These are phyloP conservation scores for Choristoneura fumiferana DNA, from an alignment of 1,140 invertebrate species.

Conservation along the genomic window DNA sequence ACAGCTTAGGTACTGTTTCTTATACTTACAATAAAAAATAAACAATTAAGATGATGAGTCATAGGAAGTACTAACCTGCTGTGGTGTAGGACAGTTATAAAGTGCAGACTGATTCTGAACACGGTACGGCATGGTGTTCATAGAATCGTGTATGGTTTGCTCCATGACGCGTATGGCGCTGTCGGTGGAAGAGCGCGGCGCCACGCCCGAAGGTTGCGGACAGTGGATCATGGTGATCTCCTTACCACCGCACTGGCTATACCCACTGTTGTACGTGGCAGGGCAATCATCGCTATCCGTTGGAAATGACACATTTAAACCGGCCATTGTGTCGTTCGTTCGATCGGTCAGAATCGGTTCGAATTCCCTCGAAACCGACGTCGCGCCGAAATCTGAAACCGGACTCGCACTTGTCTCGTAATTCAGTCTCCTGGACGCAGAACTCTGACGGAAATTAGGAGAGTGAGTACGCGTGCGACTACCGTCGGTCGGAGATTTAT, in stretches of 20 bases:
- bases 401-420: constrained; percentile 49
- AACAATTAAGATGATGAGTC: too few relatives aligned
- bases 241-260: constrained; percentile 18
- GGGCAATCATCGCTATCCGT: constrained; percentile 54
- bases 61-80: too few relatives aligned
- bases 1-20: too few relatives aligned
- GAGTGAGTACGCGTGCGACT: constrained; percentile 45
- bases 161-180: constrained; percentile 43
- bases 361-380: constrained; percentile 53
- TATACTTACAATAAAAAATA: too few relatives aligned
- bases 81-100: too few relatives aligned
- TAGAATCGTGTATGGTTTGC: constrained; percentile 43
- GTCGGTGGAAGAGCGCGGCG: constrained; percentile 30
- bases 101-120: constrained; percentile 22
- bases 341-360: constrained; percentile 67
- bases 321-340: constrained; percentile 74
- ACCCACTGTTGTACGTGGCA: constrained; percentile 10
- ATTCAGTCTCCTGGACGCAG: constrained; percentile 48
- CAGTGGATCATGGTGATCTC: constrained; percentile 24
- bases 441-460: constrained; percentile 33
- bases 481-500: constrained; percentile 29
- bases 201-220: constrained; percentile 3
- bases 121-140: constrained; percentile 31
- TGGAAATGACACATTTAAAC: constrained; percentile 71
- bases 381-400: not conserved